Evolutionary conservation across 1,140 invertebrate species (phyloP).

Genomic region (Elymnias hypermnestra): DNA sequence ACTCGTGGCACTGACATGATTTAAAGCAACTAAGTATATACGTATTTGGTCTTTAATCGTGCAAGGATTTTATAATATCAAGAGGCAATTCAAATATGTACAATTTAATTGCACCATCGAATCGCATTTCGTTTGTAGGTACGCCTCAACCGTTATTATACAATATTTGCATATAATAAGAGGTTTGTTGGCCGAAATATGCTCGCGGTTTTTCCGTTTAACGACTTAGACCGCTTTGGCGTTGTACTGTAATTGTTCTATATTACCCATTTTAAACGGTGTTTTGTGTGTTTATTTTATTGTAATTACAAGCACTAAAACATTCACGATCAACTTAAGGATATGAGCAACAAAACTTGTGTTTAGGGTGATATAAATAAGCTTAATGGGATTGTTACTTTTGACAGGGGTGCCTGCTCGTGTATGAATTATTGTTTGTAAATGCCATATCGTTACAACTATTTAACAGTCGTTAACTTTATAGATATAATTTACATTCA

Average conservation of each 20-base stretch:
- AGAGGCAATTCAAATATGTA: constrained; percentile 4
- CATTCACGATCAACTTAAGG: constrained; percentile 9
- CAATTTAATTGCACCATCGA: constrained; percentile 9
- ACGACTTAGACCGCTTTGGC: constrained; percentile 17
- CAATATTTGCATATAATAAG: constrained; percentile 36
- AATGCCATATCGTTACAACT: not conserved
- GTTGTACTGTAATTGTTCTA: constrained; percentile 6
- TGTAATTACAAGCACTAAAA: constrained; percentile 12
- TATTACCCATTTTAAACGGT: constrained; percentile 11
- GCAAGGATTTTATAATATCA: not conserved
- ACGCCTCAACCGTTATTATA: constrained; percentile 28
- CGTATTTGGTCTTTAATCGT: too few relatives aligned
- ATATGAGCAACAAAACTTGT: constrained; percentile 4
- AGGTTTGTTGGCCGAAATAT: constrained; percentile 33
- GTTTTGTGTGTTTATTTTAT: constrained; percentile 21
- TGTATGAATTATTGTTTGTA: not conserved
- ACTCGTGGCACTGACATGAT: not conserved
- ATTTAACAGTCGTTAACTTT: too few relatives aligned
- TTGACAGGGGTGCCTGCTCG: not conserved
- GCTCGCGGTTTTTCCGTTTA: constrained; percentile 25
- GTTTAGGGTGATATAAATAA: constrained; percentile 7
- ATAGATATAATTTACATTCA: too few relatives aligned
- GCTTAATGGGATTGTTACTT: constrained; percentile 3
- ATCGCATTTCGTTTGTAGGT: constrained; percentile 22
- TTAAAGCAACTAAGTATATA: too few relatives aligned